Conservation (phyloP, 2,888 invertebrate species). For the Mycalesis mineus region DNA sequence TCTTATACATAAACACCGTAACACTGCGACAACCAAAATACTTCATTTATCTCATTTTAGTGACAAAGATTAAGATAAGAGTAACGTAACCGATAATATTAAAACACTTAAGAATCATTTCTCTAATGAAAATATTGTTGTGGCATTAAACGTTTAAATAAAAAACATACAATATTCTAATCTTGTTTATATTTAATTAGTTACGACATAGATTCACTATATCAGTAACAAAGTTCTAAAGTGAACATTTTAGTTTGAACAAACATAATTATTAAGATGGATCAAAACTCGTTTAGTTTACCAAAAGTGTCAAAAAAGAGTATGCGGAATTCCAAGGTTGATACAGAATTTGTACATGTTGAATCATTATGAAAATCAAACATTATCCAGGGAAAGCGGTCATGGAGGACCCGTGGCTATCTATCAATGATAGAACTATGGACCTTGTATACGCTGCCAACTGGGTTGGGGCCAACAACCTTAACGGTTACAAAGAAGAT, state of each 20-base stretch:
- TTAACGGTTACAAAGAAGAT: slow-evolving; percentile 64
- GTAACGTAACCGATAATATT: background rate
- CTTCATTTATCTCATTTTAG: no score
- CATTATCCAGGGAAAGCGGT: slow-evolving; percentile 91
- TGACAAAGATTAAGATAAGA: background rate
- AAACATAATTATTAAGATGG: slow-evolving; percentile 15
- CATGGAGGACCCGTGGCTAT: slow-evolving; percentile 85
- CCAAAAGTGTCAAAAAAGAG: slow-evolving; percentile 25
- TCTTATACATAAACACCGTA: no score
- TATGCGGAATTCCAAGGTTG: slow-evolving; percentile 26
- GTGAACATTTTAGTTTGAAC: background rate
- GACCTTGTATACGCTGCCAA: slow-evolving; percentile 90
- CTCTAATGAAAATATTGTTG: slow-evolving; percentile 5
- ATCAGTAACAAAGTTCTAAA: background rate
- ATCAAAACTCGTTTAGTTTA: slow-evolving; percentile 1
- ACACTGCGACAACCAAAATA: no score
- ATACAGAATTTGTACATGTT: slow-evolving; percentile 27
- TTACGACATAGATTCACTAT: background rate
- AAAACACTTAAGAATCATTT: background rate
- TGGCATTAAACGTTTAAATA: slow-evolving; percentile 14
- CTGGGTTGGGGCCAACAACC: slow-evolving; percentile 85
- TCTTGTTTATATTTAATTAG: background rate
- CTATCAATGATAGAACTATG: slow-evolving; percentile 83
- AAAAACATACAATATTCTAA: background rate
- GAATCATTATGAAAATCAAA: slow-evolving; percentile 85